phyloP scores from a whole-genome alignment of 1,140 invertebrate species.

The Panagrolaimus sp. region DNA sequence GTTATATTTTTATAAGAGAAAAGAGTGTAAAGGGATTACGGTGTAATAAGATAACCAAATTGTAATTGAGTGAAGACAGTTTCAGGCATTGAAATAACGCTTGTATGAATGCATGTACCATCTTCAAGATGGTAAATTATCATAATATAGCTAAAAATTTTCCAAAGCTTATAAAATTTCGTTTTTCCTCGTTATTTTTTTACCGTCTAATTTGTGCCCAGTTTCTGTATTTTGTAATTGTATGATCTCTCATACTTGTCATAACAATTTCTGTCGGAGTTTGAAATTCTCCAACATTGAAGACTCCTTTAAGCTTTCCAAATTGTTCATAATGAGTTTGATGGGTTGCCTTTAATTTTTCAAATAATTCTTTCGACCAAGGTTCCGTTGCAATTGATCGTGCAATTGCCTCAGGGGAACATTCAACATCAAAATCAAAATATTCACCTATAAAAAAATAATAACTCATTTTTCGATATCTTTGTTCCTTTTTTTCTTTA shows the following conservation, averaged over 20 bases:
- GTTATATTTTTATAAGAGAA: not conserved
- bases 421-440: conserved; percentile 47
- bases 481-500: not conserved
- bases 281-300: conserved; percentile 31
- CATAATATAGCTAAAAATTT: conserved; percentile 46
- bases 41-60: conserved; percentile 47
- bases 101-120: conserved; percentile 53
- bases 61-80: conserved; percentile 45
- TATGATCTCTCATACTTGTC: conserved; percentile 50
- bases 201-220: conserved; percentile 44
- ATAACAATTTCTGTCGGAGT: conserved; percentile 20
- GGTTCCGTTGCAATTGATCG: conserved; percentile 47
- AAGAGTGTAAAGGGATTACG: conserved; percentile 28
- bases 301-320: conserved; percentile 32
- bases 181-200: not conserved
- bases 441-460: conserved; percentile 33
- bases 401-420: conserved; percentile 43
- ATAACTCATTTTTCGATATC: not conserved
- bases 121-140: conserved; percentile 51
- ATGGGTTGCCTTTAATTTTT: conserved; percentile 37
- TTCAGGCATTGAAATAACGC: conserved; percentile 50
- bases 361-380: conserved; percentile 43
- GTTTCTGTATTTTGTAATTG: conserved; percentile 39
- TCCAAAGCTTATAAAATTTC: not conserved
- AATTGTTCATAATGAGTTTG: conserved; percentile 53